Evolutionary conservation across 2,888 invertebrate genomes (phyloP), one percentile per base, ranked within the genome.

Genomic region (Drosophila mimica): DNA sequence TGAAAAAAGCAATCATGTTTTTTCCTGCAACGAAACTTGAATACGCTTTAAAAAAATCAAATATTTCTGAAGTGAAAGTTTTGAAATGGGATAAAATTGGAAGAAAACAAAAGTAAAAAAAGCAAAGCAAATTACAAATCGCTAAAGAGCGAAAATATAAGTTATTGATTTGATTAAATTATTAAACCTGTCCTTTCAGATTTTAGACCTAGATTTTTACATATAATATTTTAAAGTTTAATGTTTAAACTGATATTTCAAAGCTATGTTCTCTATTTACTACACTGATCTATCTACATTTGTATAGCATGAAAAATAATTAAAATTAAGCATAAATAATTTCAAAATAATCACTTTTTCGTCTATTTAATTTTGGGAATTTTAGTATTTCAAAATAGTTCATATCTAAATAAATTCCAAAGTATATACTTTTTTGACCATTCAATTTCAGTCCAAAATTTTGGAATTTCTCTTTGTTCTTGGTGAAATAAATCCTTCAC

Each of bases 41-140:
- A 87, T 80, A 80, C 82, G 25, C 79, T 77, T 38, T 33, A 9
- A n/a, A 28, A 28, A 28, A 8, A 5, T 36, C 4, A 28, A 4
- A 40, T 20, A 2, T n/a, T 56, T 4, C 33, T 7, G 17, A 8
- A 8, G 25, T 2, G 8, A 46, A 25, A 7, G 4, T 15, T 46
- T 46, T 2, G 4, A 43, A 43, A 20, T 43, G 9, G 40, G 9
- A n/a, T 5, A n/a, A 9, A 4, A 40, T 40, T 40, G 4, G 9
- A 4, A 40, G 9, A 4, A 40, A 9, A 25, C 25, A 25, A 0
- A 36, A 36, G 15, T 15, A 9, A n/a, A n/a, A n/a, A n/a, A n/a
- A n/a, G 40, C 9, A 1, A 0, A 1, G 4, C n/a, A 40, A 40
- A n/a, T 9, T n/a, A n/a, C 9, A 4, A 11, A 20, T 40, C n/a